Conservation (phyloP, 2,888 invertebrate species). For the Pseudococcus jackbeardsleyi region DNA sequence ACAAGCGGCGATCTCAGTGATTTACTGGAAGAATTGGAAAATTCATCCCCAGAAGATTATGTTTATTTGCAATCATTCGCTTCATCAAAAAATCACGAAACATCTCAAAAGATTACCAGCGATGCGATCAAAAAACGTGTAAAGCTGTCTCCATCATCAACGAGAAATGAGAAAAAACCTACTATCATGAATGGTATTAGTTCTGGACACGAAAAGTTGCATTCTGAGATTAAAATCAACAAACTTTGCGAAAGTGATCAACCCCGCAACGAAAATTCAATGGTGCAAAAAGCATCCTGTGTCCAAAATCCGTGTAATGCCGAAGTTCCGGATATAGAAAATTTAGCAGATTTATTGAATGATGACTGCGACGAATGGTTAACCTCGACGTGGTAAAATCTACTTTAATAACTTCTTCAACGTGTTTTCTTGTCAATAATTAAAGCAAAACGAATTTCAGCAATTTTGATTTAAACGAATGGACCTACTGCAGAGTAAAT, state of each 20-base stretch:
- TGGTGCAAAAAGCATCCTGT: not conserved
- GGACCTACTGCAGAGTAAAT: constrained; percentile 45
- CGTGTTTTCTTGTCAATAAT: not conserved
- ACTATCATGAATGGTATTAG: not conserved
- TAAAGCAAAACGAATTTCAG: not conserved
- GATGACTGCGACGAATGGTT: constrained; percentile 32
- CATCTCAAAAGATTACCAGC: not conserved
- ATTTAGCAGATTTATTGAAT: constrained; percentile 38
- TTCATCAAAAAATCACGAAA: not conserved
- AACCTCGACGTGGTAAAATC: not conserved
- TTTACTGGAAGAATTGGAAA: constrained; percentile 59
- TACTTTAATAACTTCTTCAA: not conserved
- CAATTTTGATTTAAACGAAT: constrained; percentile 42
- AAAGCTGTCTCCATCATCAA: not conserved
- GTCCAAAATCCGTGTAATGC: not conserved
- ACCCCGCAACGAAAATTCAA: not conserved
- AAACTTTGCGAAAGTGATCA: not conserved
- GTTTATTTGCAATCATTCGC: not conserved
- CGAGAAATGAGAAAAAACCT: not conserved
- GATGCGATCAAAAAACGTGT: not conserved
- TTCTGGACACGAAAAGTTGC: not conserved
- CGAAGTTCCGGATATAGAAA: constrained; percentile 41
- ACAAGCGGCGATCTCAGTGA: constrained; percentile 24
- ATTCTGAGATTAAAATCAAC: not conserved
- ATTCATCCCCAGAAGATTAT: constrained; percentile 32